Evolutionary conservation across 2,113 vertebrate species (phyloP).

Genomic region (Toxostoma redivivum): DNA sequence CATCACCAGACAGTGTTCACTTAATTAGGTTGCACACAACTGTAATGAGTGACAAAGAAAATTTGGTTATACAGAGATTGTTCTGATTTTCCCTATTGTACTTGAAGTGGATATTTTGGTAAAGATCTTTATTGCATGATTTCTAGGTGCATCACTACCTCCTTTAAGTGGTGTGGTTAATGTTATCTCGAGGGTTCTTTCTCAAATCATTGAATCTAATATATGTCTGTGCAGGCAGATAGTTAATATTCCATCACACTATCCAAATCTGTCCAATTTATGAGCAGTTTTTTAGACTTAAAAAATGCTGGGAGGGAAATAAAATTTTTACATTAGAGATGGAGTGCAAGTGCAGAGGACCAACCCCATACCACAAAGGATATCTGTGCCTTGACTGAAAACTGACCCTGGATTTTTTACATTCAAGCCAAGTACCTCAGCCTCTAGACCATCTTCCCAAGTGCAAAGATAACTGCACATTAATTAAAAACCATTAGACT

Average conservation of each 20-base stretch:
- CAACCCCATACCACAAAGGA: accelerated
- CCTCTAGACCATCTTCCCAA: not conserved
- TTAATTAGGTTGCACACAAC: not conserved
- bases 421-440: not conserved
- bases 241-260: not conserved
- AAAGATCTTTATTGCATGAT: not conserved
- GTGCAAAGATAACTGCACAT: not conserved
- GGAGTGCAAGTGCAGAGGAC: not conserved
- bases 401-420: not conserved
- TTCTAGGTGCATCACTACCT: not conserved
- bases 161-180: not conserved
- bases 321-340: not conserved
- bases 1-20: not conserved
- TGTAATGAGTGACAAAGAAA: not conserved
- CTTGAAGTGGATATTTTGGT: not conserved
- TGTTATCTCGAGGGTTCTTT: not conserved
- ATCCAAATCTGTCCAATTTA: not conserved
- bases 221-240: not conserved
- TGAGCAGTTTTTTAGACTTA: not conserved
- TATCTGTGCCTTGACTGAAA: not conserved
- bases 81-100: not conserved
- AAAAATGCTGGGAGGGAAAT: not conserved
- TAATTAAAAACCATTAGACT: not conserved
- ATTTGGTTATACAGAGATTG: not conserved
- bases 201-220: not conserved